Evolutionary conservation across 2,113 vertebrate species (phyloP).

Genomic region (Panthera uncia): DNA sequence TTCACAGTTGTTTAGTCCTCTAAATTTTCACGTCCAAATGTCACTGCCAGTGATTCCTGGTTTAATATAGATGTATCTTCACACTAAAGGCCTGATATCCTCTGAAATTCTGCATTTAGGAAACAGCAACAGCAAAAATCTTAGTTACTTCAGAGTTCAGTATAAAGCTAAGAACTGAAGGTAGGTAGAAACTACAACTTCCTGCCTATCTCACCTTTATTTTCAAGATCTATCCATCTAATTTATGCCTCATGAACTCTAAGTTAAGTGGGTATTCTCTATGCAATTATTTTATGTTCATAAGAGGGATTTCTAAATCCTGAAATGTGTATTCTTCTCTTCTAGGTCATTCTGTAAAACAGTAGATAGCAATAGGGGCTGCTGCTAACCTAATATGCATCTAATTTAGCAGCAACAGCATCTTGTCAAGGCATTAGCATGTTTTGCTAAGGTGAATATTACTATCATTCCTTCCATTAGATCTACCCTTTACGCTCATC

Average conservation of each 20-base stretch:
- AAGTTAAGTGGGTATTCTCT: constrained; percentile 68
- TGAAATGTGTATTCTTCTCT: constrained; percentile 56
- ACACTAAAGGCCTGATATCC: constrained; percentile 67
- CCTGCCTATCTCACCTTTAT: constrained; percentile 31
- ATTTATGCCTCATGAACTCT: constrained; percentile 55
- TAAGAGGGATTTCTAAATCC: constrained; percentile 71
- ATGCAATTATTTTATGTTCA: constrained; percentile 75
- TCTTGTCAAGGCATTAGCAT: constrained; percentile 56
- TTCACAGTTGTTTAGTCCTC: constrained; percentile 70
- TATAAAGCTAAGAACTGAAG: constrained; percentile 42
- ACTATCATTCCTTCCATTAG: constrained; percentile 66
- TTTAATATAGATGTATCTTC: constrained; percentile 70
- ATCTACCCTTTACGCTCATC: constrained; percentile 69
- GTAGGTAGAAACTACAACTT: constrained; percentile 11
- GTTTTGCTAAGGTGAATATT: constrained; percentile 65
- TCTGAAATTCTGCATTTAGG: constrained; percentile 81
- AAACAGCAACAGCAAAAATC: constrained; percentile 73
- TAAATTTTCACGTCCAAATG: constrained; percentile 53
- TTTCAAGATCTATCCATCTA: not conserved
- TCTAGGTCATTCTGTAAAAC: constrained; percentile 46
- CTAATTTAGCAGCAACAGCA: constrained; percentile 48
- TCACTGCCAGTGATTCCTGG: constrained; percentile 67
- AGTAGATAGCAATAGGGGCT: constrained; percentile 61
- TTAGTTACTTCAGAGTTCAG: constrained; percentile 53
- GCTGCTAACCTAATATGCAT: constrained; percentile 62